Conservation (phyloP, 2,113 vertebrate genomes). For the Cynopterus brachyotis region DNA sequence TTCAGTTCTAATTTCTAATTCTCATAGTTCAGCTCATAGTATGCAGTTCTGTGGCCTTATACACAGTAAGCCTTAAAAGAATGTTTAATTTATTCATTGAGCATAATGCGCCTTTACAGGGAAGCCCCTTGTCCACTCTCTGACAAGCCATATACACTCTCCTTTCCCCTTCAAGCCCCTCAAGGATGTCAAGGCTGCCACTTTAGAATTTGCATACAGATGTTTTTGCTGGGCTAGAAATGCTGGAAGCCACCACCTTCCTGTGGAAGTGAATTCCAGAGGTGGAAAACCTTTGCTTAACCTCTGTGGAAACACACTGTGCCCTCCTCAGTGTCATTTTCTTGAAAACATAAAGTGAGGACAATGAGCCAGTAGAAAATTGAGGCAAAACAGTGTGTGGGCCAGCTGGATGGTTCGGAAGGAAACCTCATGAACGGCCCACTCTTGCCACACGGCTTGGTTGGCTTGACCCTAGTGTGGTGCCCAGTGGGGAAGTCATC, state of each 20-base stretch:
- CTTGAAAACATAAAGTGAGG: slow-evolving; percentile 61
- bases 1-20: background rate
- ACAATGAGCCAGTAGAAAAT: background rate
- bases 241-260: background rate
- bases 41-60: background rate
- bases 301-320: background rate
- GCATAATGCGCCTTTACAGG: background rate
- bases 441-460: background rate
- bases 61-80: background rate
- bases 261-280: slow-evolving; percentile 17
- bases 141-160: background rate
- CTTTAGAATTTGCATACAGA: background rate
- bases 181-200: too few species aligned
- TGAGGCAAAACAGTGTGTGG: slow-evolving; percentile 56
- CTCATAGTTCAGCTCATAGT: background rate
- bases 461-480: background rate
- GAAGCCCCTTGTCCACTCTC: background rate
- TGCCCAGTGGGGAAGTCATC: background rate
- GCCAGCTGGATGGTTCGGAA: slow-evolving; percentile 39
- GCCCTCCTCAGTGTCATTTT: background rate
- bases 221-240: background rate
- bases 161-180: background rate
- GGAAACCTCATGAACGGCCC: background rate
- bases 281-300: background rate
- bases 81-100: background rate